A percentile compares a stretch with the other conserved stretches of the same genome.
phyloP scores from a whole-genome alignment of 2,113 vertebrate genomes.

The Hyla sarda region DNA sequence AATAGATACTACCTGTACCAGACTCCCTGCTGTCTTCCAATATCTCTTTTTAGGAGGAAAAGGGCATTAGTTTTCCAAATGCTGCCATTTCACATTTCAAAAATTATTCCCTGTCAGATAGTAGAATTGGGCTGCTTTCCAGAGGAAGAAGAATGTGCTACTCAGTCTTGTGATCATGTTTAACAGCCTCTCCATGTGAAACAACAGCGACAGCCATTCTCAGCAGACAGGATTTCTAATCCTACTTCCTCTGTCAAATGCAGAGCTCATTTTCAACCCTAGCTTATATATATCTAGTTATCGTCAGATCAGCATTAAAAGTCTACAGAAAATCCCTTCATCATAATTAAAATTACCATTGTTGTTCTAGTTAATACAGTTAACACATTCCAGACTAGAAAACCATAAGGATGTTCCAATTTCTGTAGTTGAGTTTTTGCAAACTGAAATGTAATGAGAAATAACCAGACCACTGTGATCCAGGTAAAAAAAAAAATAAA shows the following conservation, averaged over 20 bases:
- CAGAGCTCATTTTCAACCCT: slow-evolving; percentile 11
- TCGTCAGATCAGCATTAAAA: background rate
- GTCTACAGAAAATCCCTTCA: background rate
- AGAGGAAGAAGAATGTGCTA: slow-evolving; percentile 27
- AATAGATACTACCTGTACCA: slow-evolving; percentile 42
- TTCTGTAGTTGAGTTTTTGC: background rate
- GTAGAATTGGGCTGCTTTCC: slow-evolving; percentile 48
- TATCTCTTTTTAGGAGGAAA: slow-evolving; percentile 48
- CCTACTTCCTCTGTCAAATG: slow-evolving; percentile 1
- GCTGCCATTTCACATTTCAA: slow-evolving; percentile 56
- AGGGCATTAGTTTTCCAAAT: slow-evolving; percentile 53
- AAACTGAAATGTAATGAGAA: background rate
- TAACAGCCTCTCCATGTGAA: slow-evolving; percentile 51
- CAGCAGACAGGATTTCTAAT: slow-evolving; percentile 49
- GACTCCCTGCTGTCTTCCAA: slow-evolving; percentile 50
- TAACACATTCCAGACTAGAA: background rate
- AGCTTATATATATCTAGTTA: background rate
- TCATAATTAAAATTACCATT: background rate
- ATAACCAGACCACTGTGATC: background rate
- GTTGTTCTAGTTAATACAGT: background rate
- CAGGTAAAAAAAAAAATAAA: background rate
- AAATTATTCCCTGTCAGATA: slow-evolving; percentile 47
- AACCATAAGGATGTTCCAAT: background rate
- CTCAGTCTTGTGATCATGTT: slow-evolving; percentile 47
- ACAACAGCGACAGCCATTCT: slow-evolving; percentile 50